Conservation (phyloP, 2,888 invertebrate genomes). For the Allophyes oxyacanthae region DNA sequence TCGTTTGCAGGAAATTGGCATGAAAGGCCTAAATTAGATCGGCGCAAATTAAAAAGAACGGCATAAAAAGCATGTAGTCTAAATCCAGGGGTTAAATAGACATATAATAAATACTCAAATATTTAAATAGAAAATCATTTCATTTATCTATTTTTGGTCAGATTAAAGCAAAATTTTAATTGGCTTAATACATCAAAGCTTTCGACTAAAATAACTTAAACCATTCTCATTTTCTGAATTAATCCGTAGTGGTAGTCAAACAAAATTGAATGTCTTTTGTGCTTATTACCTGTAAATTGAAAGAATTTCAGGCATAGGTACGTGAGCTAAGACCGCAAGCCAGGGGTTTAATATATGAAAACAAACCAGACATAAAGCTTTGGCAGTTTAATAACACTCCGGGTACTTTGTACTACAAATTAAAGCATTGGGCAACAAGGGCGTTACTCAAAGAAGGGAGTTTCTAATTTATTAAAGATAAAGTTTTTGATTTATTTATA, state of each 20-base stretch:
- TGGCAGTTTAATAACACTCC: constrained; percentile 6
- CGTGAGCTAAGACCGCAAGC: constrained; percentile 17
- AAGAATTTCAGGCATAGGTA: constrained; percentile 18
- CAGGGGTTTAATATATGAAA: constrained; percentile 13
- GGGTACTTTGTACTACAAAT: not conserved
- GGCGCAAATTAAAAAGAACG: too few species aligned
- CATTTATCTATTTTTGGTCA: too few species aligned
- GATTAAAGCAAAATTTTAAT: constrained; percentile 8
- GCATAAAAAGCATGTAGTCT: too few species aligned
- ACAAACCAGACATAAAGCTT: constrained; percentile 15
- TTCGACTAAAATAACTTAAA: constrained; percentile 24
- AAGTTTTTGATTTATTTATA: too few species aligned
- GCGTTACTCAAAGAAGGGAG: too few species aligned
- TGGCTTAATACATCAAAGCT: constrained; percentile 31
- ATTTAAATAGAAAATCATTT: too few species aligned
- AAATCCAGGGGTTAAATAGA: too few species aligned
- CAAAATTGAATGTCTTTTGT: constrained; percentile 29
- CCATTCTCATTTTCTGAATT: constrained; percentile 28
- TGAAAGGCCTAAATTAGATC: too few species aligned
- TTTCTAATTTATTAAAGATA: too few species aligned
- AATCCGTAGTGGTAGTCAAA: constrained; percentile 28
- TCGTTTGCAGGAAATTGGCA: too few species aligned
- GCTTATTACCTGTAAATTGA: constrained; percentile 2
- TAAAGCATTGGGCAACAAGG: too few species aligned
- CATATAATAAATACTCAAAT: too few species aligned